Percentiles rank a stretch among this genome's conserved stretches.
Evolutionary conservation across 2,113 vertebrate genomes (phyloP).

Genomic region (Vidua chalybeata): DNA sequence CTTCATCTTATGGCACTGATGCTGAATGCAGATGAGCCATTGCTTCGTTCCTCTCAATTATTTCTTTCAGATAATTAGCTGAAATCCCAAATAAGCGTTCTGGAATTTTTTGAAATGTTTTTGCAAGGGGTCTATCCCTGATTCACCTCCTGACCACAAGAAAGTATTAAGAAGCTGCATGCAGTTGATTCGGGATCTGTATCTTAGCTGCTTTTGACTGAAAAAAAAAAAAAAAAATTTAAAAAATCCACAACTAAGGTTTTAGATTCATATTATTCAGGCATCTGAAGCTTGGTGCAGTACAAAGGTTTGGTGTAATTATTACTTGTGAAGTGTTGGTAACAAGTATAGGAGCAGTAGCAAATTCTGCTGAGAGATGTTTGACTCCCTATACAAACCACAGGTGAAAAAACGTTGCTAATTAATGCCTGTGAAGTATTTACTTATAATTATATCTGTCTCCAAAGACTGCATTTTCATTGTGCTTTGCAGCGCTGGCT

Average conservation of each 20-base stretch:
- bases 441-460: conserved; percentile 55
- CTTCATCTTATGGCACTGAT: background rate
- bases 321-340: background rate
- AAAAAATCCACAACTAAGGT: background rate
- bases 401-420: conserved; percentile 25
- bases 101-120: background rate
- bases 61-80: background rate
- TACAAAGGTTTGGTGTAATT: background rate
- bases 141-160: background rate
- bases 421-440: conserved; percentile 62
- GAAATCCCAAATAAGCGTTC: background rate
- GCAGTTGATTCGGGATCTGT: background rate
- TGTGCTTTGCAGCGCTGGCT: background rate
- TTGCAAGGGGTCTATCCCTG: background rate
- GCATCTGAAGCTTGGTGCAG: background rate
- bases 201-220: background rate
- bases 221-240: background rate
- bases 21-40: background rate
- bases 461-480: conserved; percentile 31
- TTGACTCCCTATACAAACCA: background rate
- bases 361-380: background rate
- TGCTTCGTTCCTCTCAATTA: background rate
- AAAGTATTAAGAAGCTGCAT: background rate
- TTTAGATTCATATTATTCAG: background rate
- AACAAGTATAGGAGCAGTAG: background rate